A percentile compares a stretch with the other conserved stretches of the same genome.
Conservation (phyloP, 2,888 invertebrate genomes). For the Pardosa pseudoannulata region DNA sequence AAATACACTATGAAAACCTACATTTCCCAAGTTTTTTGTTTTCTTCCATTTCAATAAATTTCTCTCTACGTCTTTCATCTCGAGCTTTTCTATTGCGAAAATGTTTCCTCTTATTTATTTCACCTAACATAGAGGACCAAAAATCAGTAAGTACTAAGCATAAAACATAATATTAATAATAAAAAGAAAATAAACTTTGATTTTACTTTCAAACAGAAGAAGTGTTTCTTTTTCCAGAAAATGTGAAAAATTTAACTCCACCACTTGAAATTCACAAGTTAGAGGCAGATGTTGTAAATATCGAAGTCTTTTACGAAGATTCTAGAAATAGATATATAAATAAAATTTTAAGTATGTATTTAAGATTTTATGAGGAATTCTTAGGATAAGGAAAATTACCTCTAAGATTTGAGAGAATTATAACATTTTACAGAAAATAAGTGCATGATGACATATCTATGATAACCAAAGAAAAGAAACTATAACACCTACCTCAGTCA, state of each 20-base stretch:
- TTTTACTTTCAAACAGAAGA: conserved; percentile 84
- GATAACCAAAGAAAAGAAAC: too few relatives aligned
- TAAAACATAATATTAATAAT: too few relatives aligned
- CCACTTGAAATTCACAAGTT: conserved; percentile 92
- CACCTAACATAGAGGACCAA: too few relatives aligned
- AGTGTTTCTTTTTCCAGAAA: conserved; percentile 84
- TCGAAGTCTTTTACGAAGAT: conserved; percentile 85
- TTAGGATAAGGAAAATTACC: too few relatives aligned
- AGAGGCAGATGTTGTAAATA: conserved; percentile 92
- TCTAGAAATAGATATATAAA: too few relatives aligned
- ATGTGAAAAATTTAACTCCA: conserved; percentile 89
- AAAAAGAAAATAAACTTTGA: not conserved
- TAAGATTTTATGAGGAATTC: too few relatives aligned
- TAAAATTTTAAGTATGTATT: too few relatives aligned
- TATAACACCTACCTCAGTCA: conserved; percentile 84
- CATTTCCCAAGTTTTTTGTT: conserved; percentile 80
- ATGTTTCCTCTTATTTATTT: conserved; percentile 85
- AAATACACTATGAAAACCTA: too few relatives aligned
- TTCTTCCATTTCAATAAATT: conserved; percentile 85
- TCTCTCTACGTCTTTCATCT: conserved; percentile 88
- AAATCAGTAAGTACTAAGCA: too few relatives aligned
- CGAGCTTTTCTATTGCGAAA: conserved; percentile 84
- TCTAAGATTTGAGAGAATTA: too few relatives aligned
- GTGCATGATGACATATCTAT: too few relatives aligned
- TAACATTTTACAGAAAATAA: too few relatives aligned